These are phyloP conservation scores for Hystrix brachyura DNA, from an alignment of 2,113 vertebrate genomes.

Conservation along the genomic window DNA sequence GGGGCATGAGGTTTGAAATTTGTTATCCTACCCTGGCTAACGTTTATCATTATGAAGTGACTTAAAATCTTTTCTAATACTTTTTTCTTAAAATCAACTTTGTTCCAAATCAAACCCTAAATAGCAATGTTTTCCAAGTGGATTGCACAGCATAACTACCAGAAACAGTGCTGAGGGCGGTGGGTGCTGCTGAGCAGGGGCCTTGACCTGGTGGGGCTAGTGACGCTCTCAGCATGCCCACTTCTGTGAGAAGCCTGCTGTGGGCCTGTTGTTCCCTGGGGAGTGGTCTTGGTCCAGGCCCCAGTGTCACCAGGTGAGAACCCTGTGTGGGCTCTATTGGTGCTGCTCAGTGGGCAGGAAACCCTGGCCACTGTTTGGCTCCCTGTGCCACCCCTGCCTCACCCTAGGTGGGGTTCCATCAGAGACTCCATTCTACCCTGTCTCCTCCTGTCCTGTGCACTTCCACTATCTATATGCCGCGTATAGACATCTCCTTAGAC, in stretches of 20 bases:
- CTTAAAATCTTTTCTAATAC: not conserved
- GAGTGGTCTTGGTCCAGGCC: not conserved
- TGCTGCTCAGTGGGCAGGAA: not conserved
- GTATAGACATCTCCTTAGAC: not conserved
- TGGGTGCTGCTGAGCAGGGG: not conserved
- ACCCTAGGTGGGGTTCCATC: not conserved
- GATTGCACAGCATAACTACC: rapidly evolving
- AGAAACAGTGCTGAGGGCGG: not conserved
- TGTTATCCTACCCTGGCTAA: not conserved
- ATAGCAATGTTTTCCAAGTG: rapidly evolving
- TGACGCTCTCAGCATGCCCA: not conserved
- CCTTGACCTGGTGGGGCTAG: not conserved
- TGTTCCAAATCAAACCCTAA: not conserved
- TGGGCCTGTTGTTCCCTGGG: not conserved
- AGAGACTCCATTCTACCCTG: not conserved
- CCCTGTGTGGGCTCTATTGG: not conserved
- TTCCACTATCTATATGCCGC: not conserved
- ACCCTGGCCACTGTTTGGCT: not conserved
- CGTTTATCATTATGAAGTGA: too few relatives aligned
- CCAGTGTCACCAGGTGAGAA: not conserved
- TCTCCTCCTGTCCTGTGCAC: not conserved
- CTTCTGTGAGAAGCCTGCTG: not conserved
- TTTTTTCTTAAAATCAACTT: not conserved
- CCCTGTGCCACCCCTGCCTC: not conserved
- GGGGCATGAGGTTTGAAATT: rapidly evolving